Conservation (phyloP, 2,888 invertebrate species). For the Blera fallax region DNA sequence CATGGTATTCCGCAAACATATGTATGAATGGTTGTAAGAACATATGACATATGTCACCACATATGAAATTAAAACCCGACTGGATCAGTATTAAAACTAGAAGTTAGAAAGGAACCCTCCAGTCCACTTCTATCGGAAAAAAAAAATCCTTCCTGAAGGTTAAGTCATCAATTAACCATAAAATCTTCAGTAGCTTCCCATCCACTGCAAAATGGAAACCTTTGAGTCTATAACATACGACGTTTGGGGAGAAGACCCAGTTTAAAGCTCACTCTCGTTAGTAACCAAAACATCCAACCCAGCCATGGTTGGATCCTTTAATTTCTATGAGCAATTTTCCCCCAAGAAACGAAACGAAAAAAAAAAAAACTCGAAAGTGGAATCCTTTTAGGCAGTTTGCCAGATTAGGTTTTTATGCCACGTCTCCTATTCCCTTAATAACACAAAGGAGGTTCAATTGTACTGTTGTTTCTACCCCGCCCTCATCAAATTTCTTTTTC, state of each 20-base stretch:
- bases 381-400: constrained; percentile 73
- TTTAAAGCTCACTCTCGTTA: constrained; percentile 26
- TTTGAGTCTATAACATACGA: background rate
- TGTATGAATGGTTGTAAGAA: too few species aligned
- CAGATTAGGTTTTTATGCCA: constrained; percentile 72
- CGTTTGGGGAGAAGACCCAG: constrained; percentile 3
- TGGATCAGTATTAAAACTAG: too few species aligned
- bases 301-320: constrained; percentile 16
- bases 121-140: too few species aligned
- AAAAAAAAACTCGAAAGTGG: constrained; percentile 42
- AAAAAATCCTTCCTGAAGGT: too few species aligned
- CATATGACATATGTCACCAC: too few species aligned
- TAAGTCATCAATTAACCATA: background rate
- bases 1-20: too few species aligned
- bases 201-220: background rate
- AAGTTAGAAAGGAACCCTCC: too few species aligned
- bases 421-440: constrained; percentile 72
- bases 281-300: constrained; percentile 9
- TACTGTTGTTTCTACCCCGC: constrained; percentile 68
- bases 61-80: too few species aligned
- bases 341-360: background rate
- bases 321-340: constrained; percentile 11
- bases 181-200: too few species aligned
- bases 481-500: constrained; percentile 52
- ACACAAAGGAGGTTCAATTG: constrained; percentile 72